Evolutionary conservation across 1,140 invertebrate genomes (phyloP), one percentile per base, ranked within the genome.

Genomic region (Trichoplusia ni): DNA sequence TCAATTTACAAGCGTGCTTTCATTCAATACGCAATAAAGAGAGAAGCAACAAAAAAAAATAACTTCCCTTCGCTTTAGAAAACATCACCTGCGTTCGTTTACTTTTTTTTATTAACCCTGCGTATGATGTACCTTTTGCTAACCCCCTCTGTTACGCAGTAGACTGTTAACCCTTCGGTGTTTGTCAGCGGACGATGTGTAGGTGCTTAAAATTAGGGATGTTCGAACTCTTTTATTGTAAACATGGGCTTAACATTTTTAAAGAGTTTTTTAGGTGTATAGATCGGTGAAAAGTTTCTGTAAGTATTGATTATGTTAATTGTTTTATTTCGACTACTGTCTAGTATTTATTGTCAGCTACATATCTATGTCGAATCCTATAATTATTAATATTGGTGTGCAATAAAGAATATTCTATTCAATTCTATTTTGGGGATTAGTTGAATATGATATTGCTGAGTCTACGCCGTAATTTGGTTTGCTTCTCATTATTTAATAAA

Each of bases 131-230:
- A 75, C 71, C 69, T 73, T 77, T 76, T 77, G 61, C 65, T 67
- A 78, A 71, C 69, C 66, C 78, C 81, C 81, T 75, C 66, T 73
- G 69, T 69, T 76, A 81, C 71, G 75, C 82, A 86, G 71, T 73
- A 88, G 84, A 86, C 83, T 85, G 84, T 84, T 85, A 86, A 88
- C 83, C 81, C 83, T 83, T 81, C 77, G 67, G 40, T 79, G 75
- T 84, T 78, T 83, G 77, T 84, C 75, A 69, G 77, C 75, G 80
- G 56, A 71, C 51, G 67, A 29, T 56, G 37, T 67, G 66, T 66
- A 67, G 37, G 58, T 64, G 51, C 58, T 74, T 51, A 44, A 67
- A 73, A 68, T 67, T 67, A 67, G 67, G 72, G 63, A 62, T 44
- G 38, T 64, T 69, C 29, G 51, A 70, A 53, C 27, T 23, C 64